Base-by-base conservation (phyloP, 1,140 invertebrate species). In the Drosophila jambulina region DNA sequence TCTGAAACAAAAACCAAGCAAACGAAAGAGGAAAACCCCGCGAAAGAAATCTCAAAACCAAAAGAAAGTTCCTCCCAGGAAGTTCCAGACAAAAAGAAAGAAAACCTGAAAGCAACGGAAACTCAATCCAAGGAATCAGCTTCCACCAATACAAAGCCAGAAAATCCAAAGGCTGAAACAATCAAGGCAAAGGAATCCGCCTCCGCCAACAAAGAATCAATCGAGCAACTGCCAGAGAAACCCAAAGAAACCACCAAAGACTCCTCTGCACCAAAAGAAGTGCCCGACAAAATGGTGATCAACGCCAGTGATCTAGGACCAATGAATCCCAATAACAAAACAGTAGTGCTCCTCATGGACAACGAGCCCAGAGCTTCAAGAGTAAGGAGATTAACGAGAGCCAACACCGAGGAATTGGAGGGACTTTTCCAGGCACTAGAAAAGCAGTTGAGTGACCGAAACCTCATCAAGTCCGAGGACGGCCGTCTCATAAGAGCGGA, bases 361-460 rank as follows among this genome's bases (percentile, higher is more conserved):
- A 92, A 91, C 19, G 91, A 92, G 21, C 91, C 91, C 0, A 70
- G 79, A 19, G 87, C 91, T 0, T 84, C 91, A 3, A 86, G 91
- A 4, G 84, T 92, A 1, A 78, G 91, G 3, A 76, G 91, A 8
- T 48, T 92, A 36, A 92, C 91, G 21, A 74, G 91, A 34, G 91
- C 91, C 23, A 92, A 92, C 53, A 92, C 91, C 1, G 91, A 92
- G 60, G 91, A 92, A 7, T 62, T 92, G 4, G 91, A 92, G 38
- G 91, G 74, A 29, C 61, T 92, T 1, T 92, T 92, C 27, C 91
- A 92, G 43, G 91, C 91, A 8, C 59, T 92, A 5, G 91, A 92
- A 57, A 92, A 92, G 17, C 91, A 92, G 46, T 70, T 92, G 4
- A 82, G 42, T 21, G 74, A 92, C 21, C 78, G 91, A 0, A 90